Percentiles rank a stretch among this genome's conserved stretches.
phyloP scores from a whole-genome alignment of 30 jellyfish, hydroid and myxozoan genomes.

The Morbakka virulenta region DNA sequence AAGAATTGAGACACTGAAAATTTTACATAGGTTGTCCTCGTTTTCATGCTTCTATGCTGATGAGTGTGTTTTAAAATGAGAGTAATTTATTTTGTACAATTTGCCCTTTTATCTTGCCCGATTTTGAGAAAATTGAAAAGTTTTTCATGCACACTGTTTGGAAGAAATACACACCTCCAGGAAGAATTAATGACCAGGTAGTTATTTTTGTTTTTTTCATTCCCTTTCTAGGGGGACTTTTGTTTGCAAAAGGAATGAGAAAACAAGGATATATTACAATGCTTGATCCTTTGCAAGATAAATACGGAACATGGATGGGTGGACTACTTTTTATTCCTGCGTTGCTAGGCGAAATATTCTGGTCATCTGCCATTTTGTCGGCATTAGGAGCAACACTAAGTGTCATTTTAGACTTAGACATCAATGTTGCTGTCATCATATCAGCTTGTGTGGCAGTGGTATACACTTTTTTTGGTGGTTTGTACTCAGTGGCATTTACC shows the following conservation, averaged over 20 bases:
- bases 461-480: slow-evolving; percentile 43
- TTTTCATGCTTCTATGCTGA: too few species aligned
- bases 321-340: slow-evolving; percentile 37
- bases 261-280: slow-evolving; percentile 31
- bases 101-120: too few species aligned
- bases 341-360: slow-evolving; percentile 40
- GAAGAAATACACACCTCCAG: too few species aligned
- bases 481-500: slow-evolving; percentile 43
- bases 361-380: slow-evolving; percentile 42
- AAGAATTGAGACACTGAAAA: too few species aligned
- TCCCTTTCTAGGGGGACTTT: slow-evolving; percentile 16
- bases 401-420: slow-evolving; percentile 18
- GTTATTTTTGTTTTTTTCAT: not conserved
- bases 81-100: too few species aligned
- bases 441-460: slow-evolving; percentile 49
- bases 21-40: too few species aligned
- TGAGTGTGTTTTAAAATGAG: too few species aligned
- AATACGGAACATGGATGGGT: slow-evolving; percentile 41
- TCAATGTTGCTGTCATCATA: slow-evolving; percentile 18
- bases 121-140: too few species aligned
- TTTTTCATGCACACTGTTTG: too few species aligned
- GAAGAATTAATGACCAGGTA: too few species aligned
- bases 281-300: slow-evolving; percentile 44
- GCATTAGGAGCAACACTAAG: slow-evolving; percentile 44
- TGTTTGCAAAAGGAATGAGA: slow-evolving; percentile 36